These are phyloP conservation scores for Halisarca cf. caerulea DNA, from an alignment of 37 sponge, comb jelly and placozoan genomes.

Conservation along the genomic window DNA sequence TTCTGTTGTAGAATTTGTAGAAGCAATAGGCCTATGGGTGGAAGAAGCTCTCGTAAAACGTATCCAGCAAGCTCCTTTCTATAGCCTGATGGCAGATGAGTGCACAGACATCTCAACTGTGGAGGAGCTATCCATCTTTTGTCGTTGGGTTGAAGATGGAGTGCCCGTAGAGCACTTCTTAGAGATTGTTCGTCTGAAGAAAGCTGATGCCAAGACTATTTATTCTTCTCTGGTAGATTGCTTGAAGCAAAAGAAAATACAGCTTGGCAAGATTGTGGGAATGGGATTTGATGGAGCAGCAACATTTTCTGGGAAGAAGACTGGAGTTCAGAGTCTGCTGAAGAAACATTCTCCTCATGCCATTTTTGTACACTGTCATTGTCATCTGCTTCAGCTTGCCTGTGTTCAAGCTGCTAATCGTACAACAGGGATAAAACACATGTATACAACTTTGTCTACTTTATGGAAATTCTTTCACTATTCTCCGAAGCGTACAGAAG, in stretches of 20 bases:
- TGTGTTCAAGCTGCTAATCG: conserved; percentile 74
- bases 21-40: conserved; percentile 4
- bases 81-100: neutral
- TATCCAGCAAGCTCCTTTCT: conserved; percentile 6
- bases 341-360: conserved; percentile 31
- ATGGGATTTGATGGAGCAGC: no score
- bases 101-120: neutral
- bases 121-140: no score
- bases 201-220: no score
- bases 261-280: conserved; percentile 28
- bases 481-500: conserved; percentile 49
- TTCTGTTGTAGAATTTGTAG: conserved; percentile 17
- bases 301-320: conserved; percentile 22
- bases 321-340: conserved; percentile 6
- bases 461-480: conserved; percentile 57
- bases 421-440: conserved; percentile 48
- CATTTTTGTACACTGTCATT: conserved; percentile 54
- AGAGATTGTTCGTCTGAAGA: conserved; percentile 62
- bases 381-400: conserved; percentile 51
- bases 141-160: no score
- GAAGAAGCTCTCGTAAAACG: conserved; percentile 26
- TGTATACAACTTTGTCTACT: conserved; percentile 44
- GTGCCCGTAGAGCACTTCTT: conserved; percentile 67
- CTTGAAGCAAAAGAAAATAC: conserved; percentile 54
- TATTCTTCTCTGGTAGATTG: conserved; percentile 50